Evolutionary conservation across 1,140 invertebrate genomes (phyloP).

Genomic region (Meteorus sp.): DNA sequence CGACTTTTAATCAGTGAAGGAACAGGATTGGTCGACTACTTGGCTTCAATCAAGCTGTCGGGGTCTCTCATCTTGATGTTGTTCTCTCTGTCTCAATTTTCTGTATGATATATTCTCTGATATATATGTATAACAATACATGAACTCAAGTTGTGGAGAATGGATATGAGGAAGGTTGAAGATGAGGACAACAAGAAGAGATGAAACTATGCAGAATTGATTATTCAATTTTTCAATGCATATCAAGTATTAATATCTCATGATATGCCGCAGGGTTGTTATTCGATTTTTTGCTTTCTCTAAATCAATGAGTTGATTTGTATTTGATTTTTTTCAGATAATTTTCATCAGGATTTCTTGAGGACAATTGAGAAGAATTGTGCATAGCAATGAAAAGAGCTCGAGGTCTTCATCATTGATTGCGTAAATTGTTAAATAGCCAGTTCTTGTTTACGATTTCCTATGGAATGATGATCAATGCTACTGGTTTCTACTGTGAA

Average conservation of each 20-base stretch:
- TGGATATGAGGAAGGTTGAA: background rate
- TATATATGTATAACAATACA: too few relatives aligned
- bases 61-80: slow-evolving; percentile 38
- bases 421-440: slow-evolving; percentile 11
- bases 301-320: too few relatives aligned
- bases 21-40: slow-evolving; percentile 52
- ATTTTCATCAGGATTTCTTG: too few relatives aligned
- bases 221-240: background rate
- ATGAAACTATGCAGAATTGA: slow-evolving; percentile 15
- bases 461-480: slow-evolving; percentile 10
- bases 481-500: slow-evolving; percentile 1
- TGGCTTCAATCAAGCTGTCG: slow-evolving; percentile 54
- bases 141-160: slow-evolving; percentile 10
- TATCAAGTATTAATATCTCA: background rate
- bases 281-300: too few relatives aligned
- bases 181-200: slow-evolving; percentile 6
- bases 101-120: too few relatives aligned
- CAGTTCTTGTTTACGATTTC: background rate
- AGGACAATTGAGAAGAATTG: too few relatives aligned
- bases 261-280: too few relatives aligned
- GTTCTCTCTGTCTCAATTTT: slow-evolving; percentile 1
- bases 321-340: too few relatives aligned
- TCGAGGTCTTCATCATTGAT: background rate
- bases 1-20: slow-evolving; percentile 52
- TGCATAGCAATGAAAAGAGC: background rate